These are phyloP conservation scores for Biston betularia DNA, from an alignment of 2,888 invertebrate genomes.

Conservation along the genomic window DNA sequence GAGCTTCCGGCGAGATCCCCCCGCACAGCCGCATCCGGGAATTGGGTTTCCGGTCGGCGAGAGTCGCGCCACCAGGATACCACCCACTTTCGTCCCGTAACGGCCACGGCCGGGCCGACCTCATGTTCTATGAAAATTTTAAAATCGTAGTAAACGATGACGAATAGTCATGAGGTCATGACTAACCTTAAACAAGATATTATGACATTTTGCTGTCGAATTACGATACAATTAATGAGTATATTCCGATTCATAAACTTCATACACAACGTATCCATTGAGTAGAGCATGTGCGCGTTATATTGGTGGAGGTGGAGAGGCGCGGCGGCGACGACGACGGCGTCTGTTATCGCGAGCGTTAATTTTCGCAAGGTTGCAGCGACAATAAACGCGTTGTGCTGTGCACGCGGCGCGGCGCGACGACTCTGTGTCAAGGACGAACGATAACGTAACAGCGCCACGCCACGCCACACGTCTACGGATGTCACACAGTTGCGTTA, in stretches of 20 bases:
- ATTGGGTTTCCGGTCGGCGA: constrained; percentile 84
- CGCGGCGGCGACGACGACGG: constrained; percentile 58
- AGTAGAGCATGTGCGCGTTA: constrained; percentile 49
- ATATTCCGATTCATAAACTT: constrained; percentile 32
- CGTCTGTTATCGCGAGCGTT: constrained; percentile 72
- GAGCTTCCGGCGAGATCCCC: constrained; percentile 85
- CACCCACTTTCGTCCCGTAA: constrained; percentile 81
- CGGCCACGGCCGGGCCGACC: constrained; percentile 57
- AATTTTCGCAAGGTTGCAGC: constrained; percentile 83
- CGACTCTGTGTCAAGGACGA: constrained; percentile 85
- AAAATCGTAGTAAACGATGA: constrained; percentile 8
- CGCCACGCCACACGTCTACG: constrained; percentile 53
- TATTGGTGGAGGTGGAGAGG: constrained; percentile 41
- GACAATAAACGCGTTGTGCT: constrained; percentile 82
- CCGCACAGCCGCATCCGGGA: constrained; percentile 85
- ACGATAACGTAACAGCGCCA: constrained; percentile 73
- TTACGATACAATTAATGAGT: neutral
- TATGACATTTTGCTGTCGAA: neutral
- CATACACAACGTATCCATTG: constrained; percentile 58
- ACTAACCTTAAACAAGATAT: neutral
- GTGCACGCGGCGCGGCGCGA: constrained; percentile 76
- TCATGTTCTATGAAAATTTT: constrained; percentile 44
- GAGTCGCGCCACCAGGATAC: constrained; percentile 77
- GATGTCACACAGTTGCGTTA: constrained; percentile 60
- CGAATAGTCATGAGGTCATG: neutral